Base-by-base conservation (phyloP, 2,113 vertebrate genomes). In the Ailuropoda melanoleuca region DNA sequence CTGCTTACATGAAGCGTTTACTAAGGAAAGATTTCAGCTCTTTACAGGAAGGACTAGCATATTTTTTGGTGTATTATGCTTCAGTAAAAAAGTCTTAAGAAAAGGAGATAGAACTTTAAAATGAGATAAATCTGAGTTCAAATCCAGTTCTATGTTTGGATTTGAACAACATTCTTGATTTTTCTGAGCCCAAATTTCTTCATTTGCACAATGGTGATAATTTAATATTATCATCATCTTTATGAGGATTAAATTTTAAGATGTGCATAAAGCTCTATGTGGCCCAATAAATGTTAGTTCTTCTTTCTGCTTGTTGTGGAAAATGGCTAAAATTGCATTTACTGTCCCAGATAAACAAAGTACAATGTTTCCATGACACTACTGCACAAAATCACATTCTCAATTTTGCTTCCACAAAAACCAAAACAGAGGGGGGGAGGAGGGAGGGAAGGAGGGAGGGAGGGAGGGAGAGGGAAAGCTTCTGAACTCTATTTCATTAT, bases 301-400 rank as follows among this genome's bases (percentile, higher is more conserved):
- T 24, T 86, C 19, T 10, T 86, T 46, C 29, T 37, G 7, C 17
- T 88, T 56, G 23, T 17, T 90, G 8, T 85, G 21, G 31, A 80
- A 97, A 95, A 93, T 83, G 29, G 12, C 11, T 96, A 91, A 92
- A 58, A 26, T 92, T 81, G 5, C 75, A 56, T 43, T 96, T 82
- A 68, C 15, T 81, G 21, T 48, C 10, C 43, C 10, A 92, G 83
- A 96, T 55, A 29, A 58, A 10, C 31, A 86, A 53, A 37, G 3
- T 56, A 50, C 15, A 90, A 53, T 37, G 13, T 68, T 87, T 77
- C 75, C 43, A 17, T 92, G 62, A 64, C 13, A 17, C 21, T 72
- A 53, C 60, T 90, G 15, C n/a, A 75, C 23, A 21, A 83, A 77
- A 86, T 74, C 11, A 66, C 19, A 3, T 88, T 80, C 53, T 92